Evolutionary conservation across 2,888 invertebrate species (phyloP).

Genomic region (Drosophila paranaensis): DNA sequence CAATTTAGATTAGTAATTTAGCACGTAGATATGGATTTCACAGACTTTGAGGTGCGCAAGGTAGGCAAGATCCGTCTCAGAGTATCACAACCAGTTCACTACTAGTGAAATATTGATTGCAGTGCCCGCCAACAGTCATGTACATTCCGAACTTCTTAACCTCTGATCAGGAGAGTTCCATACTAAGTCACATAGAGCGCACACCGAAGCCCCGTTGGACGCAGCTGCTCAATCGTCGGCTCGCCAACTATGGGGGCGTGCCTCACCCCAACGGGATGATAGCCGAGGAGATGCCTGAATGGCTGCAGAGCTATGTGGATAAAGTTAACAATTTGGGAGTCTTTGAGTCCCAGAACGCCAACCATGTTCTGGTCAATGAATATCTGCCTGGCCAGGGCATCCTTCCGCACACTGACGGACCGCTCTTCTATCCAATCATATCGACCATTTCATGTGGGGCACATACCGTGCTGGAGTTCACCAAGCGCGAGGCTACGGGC

Average conservation of each 20-base stretch:
- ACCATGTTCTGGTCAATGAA: conserved; percentile 98
- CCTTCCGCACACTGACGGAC: conserved; percentile 98
- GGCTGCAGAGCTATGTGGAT: conserved; percentile 91
- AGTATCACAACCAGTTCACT: too few species aligned
- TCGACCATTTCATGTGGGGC: conserved; percentile 97
- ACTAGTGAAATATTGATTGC: conserved; percentile 1
- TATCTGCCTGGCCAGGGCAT: conserved; percentile 97
- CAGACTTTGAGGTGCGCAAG: conserved; percentile 82
- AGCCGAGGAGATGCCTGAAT: conserved; percentile 93
- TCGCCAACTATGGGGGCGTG: conserved; percentile 99
- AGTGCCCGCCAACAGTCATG: conserved; percentile 83
- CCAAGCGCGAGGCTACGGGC: conserved; percentile 59
- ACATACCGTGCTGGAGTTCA: conserved; percentile 94
- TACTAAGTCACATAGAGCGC: conserved; percentile 90
- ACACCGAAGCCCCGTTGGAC: conserved; percentile 99
- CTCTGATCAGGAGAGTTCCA: conserved; percentile 88
- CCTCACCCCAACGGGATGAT: conserved; percentile 98
- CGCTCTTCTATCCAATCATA: conserved; percentile 95
- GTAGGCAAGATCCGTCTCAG: conserved; percentile 41
- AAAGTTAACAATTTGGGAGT: conserved; percentile 88
- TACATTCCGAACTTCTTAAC: conserved; percentile 96
- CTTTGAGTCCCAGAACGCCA: conserved; percentile 90
- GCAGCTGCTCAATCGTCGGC: conserved; percentile 93
- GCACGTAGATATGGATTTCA: conserved; percentile 78
- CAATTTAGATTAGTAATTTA: conserved; percentile 40